These are phyloP conservation scores for Epizoanthus scotinus DNA, from an alignment of 92 coral and sea anemone species.

Conservation along the genomic window DNA sequence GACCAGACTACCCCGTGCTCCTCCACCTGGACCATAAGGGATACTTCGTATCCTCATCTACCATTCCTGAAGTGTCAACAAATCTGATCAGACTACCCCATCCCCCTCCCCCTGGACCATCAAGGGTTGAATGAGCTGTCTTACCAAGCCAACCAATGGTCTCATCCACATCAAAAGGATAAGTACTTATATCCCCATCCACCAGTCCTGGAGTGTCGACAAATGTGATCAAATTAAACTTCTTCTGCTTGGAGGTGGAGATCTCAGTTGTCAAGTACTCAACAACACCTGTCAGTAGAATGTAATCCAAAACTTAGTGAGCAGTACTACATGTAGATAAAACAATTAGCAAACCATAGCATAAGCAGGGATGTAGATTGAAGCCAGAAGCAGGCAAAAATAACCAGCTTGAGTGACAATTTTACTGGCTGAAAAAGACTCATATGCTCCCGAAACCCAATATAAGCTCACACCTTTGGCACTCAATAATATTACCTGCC, in stretches of 20 bases:
- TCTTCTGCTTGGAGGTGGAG: constrained; percentile 97
- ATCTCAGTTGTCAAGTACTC: constrained; percentile 95
- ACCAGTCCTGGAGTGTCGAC: constrained; percentile 99
- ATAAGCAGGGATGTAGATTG: no score
- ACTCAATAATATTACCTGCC: no score
- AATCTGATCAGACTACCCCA: constrained; percentile 77
- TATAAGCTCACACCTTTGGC: no score
- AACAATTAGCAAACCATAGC: no score
- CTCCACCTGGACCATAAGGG: constrained; percentile 78
- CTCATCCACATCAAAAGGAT: constrained; percentile 95
- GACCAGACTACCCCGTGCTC: constrained; percentile 85
- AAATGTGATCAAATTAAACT: constrained; percentile 94
- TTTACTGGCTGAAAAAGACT: no score
- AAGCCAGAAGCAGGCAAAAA: no score
- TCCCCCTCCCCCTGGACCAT: constrained; percentile 64
- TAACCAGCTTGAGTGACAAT: no score
- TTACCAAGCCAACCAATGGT: constrained; percentile 63
- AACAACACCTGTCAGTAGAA: constrained; percentile 76
- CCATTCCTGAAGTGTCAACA: constrained; percentile 98
- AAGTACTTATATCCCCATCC: constrained; percentile 99
- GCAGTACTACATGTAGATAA: no score
- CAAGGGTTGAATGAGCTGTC: no score
- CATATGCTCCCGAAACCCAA: no score
- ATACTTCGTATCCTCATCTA: constrained; percentile 99
- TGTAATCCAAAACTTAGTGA: background rate